phyloP scores from a whole-genome alignment of 92 coral and sea anemone genomes.

The Chrysogorgia sp. region DNA sequence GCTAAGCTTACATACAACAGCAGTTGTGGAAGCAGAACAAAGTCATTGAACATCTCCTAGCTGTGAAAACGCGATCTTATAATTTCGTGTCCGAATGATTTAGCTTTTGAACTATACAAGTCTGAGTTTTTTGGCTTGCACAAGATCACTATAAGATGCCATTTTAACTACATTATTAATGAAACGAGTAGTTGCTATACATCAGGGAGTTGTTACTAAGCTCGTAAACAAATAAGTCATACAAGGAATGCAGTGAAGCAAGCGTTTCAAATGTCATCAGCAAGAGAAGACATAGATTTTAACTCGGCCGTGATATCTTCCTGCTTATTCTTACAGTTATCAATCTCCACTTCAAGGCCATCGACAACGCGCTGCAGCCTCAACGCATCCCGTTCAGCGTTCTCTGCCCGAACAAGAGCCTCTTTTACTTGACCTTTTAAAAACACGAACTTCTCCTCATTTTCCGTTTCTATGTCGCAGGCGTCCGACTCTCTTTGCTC shows the following conservation, averaged over 20 bases:
- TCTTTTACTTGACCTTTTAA: constrained; percentile 3
- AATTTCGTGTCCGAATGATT: not conserved
- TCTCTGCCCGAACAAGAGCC: constrained; percentile 1
- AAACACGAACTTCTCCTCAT: constrained; percentile 29
- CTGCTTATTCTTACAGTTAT: constrained; percentile 18
- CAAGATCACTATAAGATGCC: not conserved
- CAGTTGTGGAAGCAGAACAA: too few relatives aligned
- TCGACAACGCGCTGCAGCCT: constrained; percentile 8
- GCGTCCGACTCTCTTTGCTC: constrained; percentile 24
- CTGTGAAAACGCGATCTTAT: not conserved
- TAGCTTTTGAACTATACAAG: not conserved
- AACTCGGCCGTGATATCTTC: constrained; percentile 7
- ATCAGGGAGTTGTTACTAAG: not conserved
- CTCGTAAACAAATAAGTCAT: not conserved
- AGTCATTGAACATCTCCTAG: too few relatives aligned
- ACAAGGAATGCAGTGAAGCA: too few relatives aligned
- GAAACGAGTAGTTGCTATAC: too few relatives aligned
- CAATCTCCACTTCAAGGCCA: not conserved
- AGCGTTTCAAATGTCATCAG: constrained; percentile 8
- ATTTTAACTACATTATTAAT: not conserved
- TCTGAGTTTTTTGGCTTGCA: too few relatives aligned
- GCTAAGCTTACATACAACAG: not conserved
- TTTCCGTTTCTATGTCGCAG: constrained; percentile 12
- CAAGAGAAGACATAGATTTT: not conserved
- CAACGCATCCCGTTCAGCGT: constrained; percentile 18